These are phyloP conservation scores for Ashinkailepas kermadecensis DNA, from an alignment of 2,888 invertebrate species.

Conservation along the genomic window DNA sequence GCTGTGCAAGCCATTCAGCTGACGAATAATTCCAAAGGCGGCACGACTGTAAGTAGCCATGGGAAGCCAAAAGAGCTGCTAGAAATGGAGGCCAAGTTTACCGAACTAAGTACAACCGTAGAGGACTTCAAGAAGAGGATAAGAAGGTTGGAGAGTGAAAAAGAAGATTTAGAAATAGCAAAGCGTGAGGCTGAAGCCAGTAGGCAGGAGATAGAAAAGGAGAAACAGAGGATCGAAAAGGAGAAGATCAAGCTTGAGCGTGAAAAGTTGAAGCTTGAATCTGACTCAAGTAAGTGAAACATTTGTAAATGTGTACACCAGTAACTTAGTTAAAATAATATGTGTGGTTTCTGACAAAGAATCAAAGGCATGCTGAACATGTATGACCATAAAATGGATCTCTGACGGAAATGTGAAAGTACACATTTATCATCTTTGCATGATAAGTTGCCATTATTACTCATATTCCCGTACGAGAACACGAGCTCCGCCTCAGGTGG, in stretches of 20 bases:
- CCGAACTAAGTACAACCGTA: background rate
- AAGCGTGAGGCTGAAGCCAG: constrained; percentile 36
- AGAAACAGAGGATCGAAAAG: constrained; percentile 45
- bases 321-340: too few species aligned
- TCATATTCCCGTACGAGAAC: too few species aligned
- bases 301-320: too few species aligned
- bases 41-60: background rate
- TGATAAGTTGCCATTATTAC: too few species aligned
- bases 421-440: too few species aligned
- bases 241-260: constrained; percentile 48
- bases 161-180: constrained; percentile 20
- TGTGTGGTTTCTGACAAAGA: too few species aligned
- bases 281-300: background rate
- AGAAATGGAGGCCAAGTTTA: background rate
- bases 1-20: background rate
- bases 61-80: background rate
- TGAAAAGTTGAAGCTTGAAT: constrained; percentile 30
- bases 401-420: too few species aligned
- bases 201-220: constrained; percentile 44
- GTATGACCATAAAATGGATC: too few species aligned
- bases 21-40: background rate
- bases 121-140: background rate
- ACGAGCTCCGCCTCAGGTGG: too few species aligned
- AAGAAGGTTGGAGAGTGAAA: background rate
- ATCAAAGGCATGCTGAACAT: too few species aligned